phyloP scores from a whole-genome alignment of 2,888 invertebrate species.

The Sphinx pinastri region DNA sequence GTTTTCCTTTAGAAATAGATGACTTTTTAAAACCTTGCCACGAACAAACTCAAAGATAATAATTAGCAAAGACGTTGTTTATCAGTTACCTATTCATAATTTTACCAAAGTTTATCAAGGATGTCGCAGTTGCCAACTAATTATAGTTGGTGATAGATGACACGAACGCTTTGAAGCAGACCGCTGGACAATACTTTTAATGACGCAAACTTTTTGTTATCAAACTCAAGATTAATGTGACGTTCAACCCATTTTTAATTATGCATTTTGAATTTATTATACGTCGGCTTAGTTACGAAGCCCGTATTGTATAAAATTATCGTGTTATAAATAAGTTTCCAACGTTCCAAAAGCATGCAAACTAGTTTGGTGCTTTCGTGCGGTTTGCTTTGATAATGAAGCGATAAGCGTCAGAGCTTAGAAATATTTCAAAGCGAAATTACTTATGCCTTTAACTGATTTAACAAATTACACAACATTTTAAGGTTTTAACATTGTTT shows the following conservation, averaged over 20 bases:
- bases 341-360: too few relatives aligned
- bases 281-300: constrained; percentile 29
- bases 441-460: too few relatives aligned
- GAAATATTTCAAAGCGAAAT: too few relatives aligned
- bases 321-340: background rate
- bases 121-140: constrained; percentile 23
- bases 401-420: too few relatives aligned
- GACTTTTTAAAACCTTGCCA: background rate
- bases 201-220: constrained; percentile 59
- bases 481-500: too few relatives aligned
- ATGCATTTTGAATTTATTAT: constrained; percentile 57
- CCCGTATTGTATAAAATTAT: background rate
- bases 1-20: background rate
- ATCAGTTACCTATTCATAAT: constrained; percentile 24
- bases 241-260: constrained; percentile 67
- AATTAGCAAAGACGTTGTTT: background rate
- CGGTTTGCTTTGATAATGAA: too few relatives aligned
- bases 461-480: too few relatives aligned
- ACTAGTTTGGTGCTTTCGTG: too few relatives aligned
- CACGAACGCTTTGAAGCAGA: constrained; percentile 39
- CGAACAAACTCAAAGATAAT: background rate
- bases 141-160: constrained; percentile 57
- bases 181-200: constrained; percentile 42
- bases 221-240: constrained; percentile 62
- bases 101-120: constrained; percentile 20